Conservation (phyloP, 2,888 invertebrate species). For the Busseola fusca region DNA sequence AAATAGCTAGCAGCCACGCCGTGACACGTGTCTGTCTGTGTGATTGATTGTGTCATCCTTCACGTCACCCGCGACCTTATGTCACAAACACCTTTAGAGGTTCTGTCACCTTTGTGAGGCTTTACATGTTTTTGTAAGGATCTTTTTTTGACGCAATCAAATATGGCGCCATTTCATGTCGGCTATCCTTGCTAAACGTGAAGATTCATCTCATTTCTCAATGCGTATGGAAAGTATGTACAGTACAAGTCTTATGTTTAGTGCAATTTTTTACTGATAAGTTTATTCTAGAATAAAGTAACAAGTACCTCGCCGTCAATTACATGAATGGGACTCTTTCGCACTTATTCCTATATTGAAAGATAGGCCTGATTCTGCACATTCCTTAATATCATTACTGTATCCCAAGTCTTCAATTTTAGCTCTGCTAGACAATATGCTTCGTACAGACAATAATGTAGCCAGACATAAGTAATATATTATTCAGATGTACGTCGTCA, state of each 20-base stretch:
- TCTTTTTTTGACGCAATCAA: constrained; percentile 1
- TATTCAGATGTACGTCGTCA: constrained; percentile 10
- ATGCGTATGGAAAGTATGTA: not conserved
- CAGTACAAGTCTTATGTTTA: not conserved
- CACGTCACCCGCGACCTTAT: not conserved
- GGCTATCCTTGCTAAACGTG: not conserved
- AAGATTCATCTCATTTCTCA: not conserved
- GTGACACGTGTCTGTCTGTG: constrained; percentile 45
- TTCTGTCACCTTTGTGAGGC: constrained; percentile 21
- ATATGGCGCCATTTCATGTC: not conserved
- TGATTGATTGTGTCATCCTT: constrained; percentile 42
- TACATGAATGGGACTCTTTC: not conserved
- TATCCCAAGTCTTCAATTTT: constrained; percentile 7
- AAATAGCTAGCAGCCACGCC: constrained; percentile 18
- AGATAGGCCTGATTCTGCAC: not conserved
- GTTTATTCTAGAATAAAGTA: not conserved
- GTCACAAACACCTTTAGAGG: constrained; percentile 25
- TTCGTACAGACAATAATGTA: not conserved
- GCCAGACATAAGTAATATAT: constrained; percentile 3
- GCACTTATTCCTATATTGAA: not conserved
- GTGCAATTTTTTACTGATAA: not conserved
- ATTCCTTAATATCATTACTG: constrained; percentile 11
- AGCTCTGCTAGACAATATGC: not conserved
- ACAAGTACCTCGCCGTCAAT: not conserved
- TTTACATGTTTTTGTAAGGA: not conserved